phyloP scores from a whole-genome alignment of 2,113 vertebrate genomes.

The Ascaphus truei region DNA sequence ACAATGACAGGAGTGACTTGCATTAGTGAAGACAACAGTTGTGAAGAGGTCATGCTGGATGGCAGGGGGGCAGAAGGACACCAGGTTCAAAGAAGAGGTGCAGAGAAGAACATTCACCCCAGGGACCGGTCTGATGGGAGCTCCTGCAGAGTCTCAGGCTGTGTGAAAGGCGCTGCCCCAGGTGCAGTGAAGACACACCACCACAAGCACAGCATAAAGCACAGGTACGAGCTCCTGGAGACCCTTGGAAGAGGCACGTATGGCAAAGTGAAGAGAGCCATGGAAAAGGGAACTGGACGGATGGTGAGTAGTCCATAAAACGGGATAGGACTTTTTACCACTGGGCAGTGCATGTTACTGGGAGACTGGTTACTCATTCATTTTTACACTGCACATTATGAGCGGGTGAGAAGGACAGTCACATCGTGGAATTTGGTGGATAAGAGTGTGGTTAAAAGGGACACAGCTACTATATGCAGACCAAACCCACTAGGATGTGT shows the following conservation, averaged over 20 bases:
- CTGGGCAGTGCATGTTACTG: no score
- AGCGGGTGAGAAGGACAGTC: no score
- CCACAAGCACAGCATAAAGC: slow-evolving; percentile 72
- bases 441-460: no score
- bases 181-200: slow-evolving; percentile 66
- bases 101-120: neutral
- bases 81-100: slow-evolving; percentile 41
- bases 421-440: no score
- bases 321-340: neutral
- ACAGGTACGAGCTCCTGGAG: slow-evolving; percentile 70
- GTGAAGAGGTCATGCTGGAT: slow-evolving; percentile 49
- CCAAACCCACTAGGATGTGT: no score
- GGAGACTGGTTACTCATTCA: no score
- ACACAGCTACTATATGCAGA: no score
- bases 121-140: neutral
- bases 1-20: slow-evolving; percentile 26
- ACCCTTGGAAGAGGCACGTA: slow-evolving; percentile 70
- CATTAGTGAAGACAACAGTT: neutral
- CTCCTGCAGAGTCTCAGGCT: neutral
- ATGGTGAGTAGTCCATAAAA: slow-evolving; percentile 52
- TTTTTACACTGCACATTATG: no score
- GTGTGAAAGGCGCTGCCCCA: neutral
- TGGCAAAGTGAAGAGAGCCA: slow-evolving; percentile 70
- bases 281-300: slow-evolving; percentile 57
- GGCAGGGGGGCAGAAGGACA: slow-evolving; percentile 50